Evolutionary conservation across 2,888 invertebrate species (phyloP), one percentile per base, ranked within the genome.

Genomic region (Melieria crassipennis): DNA sequence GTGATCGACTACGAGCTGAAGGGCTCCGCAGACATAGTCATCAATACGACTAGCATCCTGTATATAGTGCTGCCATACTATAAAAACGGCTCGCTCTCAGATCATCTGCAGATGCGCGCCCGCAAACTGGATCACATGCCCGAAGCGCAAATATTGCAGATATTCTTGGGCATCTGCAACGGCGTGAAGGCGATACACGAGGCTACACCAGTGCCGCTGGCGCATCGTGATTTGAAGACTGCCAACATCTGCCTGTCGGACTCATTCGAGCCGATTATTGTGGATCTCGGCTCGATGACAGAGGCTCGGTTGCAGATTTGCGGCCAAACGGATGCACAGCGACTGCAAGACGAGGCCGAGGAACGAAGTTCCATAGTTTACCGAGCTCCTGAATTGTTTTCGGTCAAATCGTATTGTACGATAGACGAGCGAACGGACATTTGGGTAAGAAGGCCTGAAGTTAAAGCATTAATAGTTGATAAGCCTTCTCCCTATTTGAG

Each of bases 351-450:
- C 82, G 87, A 91, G 65, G 95, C 95, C 1, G 93, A 93, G 64
- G 95, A 96, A 86, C 89, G 93, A 73, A 94, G 94, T 84, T 94
- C 94, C 43, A 95, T 96, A 92, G 92, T 95, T 4, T 97, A 95
- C 82, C 88, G 94, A 78, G 94, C 96, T 1, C 96, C 96, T 0
- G 96, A 96, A 85, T 87, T 97, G 65, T 97, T 96, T 82, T 92
- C 92, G 78, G 94, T 96, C 9, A 93, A 95, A 85, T 91, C 92
- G 72, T 92, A 93, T 80, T 91, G 92, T 79, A 91, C 91, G 79
- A 90, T 96, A 69, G 94, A 95, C 83, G 94, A 95, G 85, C 87
- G 94, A 76, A 93, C 94, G 50, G 96, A 96, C 87, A 92, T 96
- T 81, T 96, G 96, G 96, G 86, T 86, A 64, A 74, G 72, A 48